phyloP scores from a whole-genome alignment of 2,888 invertebrate genomes.

The Nipponacmea schrenckii region DNA sequence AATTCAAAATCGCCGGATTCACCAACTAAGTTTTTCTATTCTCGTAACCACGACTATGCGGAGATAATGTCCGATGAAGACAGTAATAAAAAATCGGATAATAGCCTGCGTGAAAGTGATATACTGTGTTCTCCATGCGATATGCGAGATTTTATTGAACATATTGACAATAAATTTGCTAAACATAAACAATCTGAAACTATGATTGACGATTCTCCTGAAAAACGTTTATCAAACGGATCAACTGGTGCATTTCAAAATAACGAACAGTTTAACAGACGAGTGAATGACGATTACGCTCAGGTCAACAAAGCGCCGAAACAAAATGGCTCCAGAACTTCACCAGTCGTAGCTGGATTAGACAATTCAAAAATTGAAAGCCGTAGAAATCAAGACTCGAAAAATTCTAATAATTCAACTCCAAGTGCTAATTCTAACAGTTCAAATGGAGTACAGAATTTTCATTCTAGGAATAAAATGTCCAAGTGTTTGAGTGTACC shows the following conservation, averaged over 20 bases:
- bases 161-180: slow-evolving; percentile 31
- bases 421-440: slow-evolving; percentile 32
- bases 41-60: slow-evolving; percentile 56
- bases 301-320: neutral
- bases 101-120: slow-evolving; percentile 9
- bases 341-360: neutral
- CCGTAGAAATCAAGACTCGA: neutral
- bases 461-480: slow-evolving; percentile 34
- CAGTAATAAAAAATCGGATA: slow-evolving; percentile 1
- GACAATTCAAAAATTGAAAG: neutral
- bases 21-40: slow-evolving; percentile 40
- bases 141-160: slow-evolving; percentile 36
- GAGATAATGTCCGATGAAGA: slow-evolving; percentile 54
- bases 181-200: neutral
- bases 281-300: neutral
- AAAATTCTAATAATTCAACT: slow-evolving; percentile 22
- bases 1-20: slow-evolving; percentile 1
- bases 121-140: slow-evolving; percentile 29
- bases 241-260: neutral
- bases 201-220: neutral
- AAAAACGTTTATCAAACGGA: slow-evolving; percentile 1
- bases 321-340: neutral
- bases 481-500: slow-evolving; percentile 61
- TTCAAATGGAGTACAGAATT: slow-evolving; percentile 29
- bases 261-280: slow-evolving; percentile 3